A percentile compares a stretch with the other conserved stretches of the same genome.
Evolutionary conservation across 2,113 vertebrate species (phyloP).

Genomic region (Elanoides forficatus): DNA sequence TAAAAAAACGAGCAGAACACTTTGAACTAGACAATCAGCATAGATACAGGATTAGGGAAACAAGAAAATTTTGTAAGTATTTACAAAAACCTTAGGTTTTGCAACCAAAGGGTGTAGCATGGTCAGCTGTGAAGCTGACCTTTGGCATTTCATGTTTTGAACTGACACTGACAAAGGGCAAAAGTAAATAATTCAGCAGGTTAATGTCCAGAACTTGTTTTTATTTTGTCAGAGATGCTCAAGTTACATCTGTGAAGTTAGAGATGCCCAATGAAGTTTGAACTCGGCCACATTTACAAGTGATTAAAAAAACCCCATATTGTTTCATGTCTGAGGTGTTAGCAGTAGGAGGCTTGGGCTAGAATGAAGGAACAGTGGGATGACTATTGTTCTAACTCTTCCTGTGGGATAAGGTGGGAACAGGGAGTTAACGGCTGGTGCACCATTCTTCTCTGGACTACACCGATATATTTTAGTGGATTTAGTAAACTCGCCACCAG

Average conservation of each 20-base stretch:
- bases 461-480: neutral
- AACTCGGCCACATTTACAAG: neutral
- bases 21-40: neutral
- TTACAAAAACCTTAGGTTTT: neutral
- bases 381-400: conserved; percentile 31
- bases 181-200: neutral
- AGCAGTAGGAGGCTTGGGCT: neutral
- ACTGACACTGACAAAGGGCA: neutral
- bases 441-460: conserved; percentile 7
- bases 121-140: neutral
- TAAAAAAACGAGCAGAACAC: neutral
- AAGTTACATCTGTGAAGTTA: neutral
- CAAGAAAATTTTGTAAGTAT: neutral
- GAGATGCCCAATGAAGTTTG: neutral
- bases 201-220: neutral
- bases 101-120: neutral
- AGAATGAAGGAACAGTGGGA: neutral
- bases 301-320: neutral
- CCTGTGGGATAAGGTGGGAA: conserved; percentile 56
- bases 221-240: neutral
- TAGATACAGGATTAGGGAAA: neutral
- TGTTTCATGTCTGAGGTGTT: neutral
- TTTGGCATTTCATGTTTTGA: neutral
- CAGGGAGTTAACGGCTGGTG: neutral
- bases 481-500: neutral